These are phyloP conservation scores for Nysson spinosus DNA, from an alignment of 2,888 invertebrate species.

Conservation along the genomic window DNA sequence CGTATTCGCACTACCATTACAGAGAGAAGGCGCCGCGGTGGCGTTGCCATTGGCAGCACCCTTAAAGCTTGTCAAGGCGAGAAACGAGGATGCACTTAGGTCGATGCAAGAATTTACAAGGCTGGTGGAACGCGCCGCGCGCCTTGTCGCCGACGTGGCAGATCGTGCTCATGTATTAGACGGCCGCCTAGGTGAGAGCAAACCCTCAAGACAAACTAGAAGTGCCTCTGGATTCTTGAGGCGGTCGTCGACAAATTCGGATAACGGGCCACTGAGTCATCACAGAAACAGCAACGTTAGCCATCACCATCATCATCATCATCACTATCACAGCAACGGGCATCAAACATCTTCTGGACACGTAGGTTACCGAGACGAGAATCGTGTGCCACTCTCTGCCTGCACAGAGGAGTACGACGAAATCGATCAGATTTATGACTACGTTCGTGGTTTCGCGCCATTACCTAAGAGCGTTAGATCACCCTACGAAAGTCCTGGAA, in stretches of 20 bases:
- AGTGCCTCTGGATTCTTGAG: constrained; percentile 79
- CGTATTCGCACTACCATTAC: constrained; percentile 89
- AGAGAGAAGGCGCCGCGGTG: constrained; percentile 87
- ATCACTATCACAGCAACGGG: constrained; percentile 77
- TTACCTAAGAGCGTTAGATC: constrained; percentile 89
- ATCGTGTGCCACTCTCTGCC: constrained; percentile 79
- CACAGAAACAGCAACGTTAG: constrained; percentile 77
- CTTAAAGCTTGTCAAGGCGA: constrained; percentile 88
- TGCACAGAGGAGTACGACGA: constrained; percentile 93
- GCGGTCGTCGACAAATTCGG: constrained; percentile 88
- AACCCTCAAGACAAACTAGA: constrained; percentile 69
- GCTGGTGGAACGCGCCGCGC: constrained; percentile 87
- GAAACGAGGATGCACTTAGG: constrained; percentile 89
- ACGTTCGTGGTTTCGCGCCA: constrained; percentile 94
- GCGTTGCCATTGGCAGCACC: constrained; percentile 92
- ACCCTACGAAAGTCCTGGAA: constrained; percentile 79
- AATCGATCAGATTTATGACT: constrained; percentile 97
- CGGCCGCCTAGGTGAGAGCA: constrained; percentile 85
- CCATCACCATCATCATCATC: constrained; percentile 79
- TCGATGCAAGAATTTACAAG: constrained; percentile 83
- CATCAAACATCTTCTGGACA: constrained; percentile 77
- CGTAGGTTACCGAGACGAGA: constrained; percentile 82
- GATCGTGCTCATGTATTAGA: constrained; percentile 90
- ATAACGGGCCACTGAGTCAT: constrained; percentile 79
- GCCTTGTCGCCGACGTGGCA: constrained; percentile 86